Conservation (phyloP, 2,113 vertebrate genomes). For the Laticauda colubrina region DNA sequence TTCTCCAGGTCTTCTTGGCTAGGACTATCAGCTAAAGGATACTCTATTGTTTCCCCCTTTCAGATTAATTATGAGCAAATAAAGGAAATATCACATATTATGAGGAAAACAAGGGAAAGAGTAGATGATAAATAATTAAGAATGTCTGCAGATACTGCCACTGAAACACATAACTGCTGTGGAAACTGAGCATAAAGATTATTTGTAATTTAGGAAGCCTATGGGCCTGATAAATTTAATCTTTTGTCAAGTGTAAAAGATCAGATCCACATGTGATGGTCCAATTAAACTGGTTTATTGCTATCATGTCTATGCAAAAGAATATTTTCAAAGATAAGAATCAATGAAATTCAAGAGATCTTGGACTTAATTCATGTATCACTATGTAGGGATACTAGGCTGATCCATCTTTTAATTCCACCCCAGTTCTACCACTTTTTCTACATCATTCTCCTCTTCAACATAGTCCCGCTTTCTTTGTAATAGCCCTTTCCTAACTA, state of each 20-base stretch:
- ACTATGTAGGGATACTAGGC: no score
- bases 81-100: background rate
- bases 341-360: background rate
- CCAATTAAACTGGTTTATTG: background rate
- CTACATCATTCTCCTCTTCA: background rate
- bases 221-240: background rate
- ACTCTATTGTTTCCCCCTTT: background rate
- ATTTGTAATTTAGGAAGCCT: background rate
- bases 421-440: background rate
- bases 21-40: background rate
- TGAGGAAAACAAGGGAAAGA: background rate
- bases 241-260: background rate
- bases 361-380: background rate
- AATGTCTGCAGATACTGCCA: background rate
- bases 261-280: background rate
- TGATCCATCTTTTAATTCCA: background rate
- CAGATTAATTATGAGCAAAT: background rate
- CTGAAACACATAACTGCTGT: background rate
- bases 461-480: background rate
- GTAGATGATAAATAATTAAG: background rate
- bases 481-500: background rate
- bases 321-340: background rate
- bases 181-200: background rate
- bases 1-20: background rate
- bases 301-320: background rate